Base-by-base conservation (phyloP, 2,888 invertebrate genomes). In the Pollenia amentaria region DNA sequence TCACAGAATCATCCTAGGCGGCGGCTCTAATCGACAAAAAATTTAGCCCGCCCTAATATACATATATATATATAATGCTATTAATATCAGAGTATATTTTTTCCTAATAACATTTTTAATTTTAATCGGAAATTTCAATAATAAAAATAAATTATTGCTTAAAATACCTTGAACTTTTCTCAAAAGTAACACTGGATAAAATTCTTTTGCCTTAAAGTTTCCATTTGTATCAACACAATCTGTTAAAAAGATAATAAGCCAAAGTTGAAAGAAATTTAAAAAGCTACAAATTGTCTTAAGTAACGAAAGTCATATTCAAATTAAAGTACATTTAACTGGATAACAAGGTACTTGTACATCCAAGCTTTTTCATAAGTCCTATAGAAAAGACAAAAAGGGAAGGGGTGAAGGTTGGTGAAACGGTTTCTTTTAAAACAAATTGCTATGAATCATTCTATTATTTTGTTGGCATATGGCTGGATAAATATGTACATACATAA, bases 141-240 rank as follows among this genome's bases (percentile, higher is more conserved):
- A 9, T 44, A 44, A 46, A 65, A 29, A 48, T 29, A 29, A 7
- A 18, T 64, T 18, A 14, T 16, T 73, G 40, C 2, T 14, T 16
- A 55, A 65, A 29, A 44, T 44, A 53, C 76, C 76, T 76, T 76
- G 76, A 76, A 65, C 76, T 53, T 65, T 48, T 2, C 46, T 44
- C 14, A 21, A 67, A 48, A 46, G 10, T 16, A 16, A 42, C 57
- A 29, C 44, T 67, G 9, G 12, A 67, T 18, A 40, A 46, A 44
- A 14, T 40, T 67, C 29, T 18, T 65, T 44, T 46, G 65, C 38
- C 67, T 76, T 42, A 53, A 65, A 65, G 12, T 9, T 60, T 12
- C 40, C 14, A n/a, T 65, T 53, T 65, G 18, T n/a, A 51, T 18
- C 14, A 48, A n/a, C 48, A 40, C 40, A 62, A 40, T 62, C 16